These are phyloP conservation scores for Orycteropus afer DNA, from an alignment of 2,113 vertebrate genomes.

Conservation along the genomic window DNA sequence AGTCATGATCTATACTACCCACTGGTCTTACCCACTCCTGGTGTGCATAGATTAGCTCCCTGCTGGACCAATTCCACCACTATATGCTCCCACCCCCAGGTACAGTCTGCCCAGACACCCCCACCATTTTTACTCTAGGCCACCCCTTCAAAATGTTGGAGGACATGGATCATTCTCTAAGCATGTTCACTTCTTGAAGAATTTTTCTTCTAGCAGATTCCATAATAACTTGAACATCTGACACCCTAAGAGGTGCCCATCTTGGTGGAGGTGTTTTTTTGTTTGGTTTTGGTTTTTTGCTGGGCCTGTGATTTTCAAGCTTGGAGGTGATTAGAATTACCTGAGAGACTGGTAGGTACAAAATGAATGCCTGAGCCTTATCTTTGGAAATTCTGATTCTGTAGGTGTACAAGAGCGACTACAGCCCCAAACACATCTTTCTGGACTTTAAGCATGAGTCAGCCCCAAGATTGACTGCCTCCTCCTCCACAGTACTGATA, in stretches of 20 bases:
- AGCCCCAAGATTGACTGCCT: fast-evolving
- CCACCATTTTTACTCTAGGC: not conserved
- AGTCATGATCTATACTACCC: not conserved
- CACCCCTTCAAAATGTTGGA: too few species aligned
- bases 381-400: not conserved
- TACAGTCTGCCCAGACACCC: not conserved
- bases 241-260: not conserved
- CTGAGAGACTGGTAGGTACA: too few species aligned
- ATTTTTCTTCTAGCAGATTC: not conserved
- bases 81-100: not conserved
- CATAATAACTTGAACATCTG: not conserved
- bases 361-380: not conserved
- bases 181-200: not conserved
- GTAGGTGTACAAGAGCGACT: too few species aligned
- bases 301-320: not conserved
- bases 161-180: not conserved
- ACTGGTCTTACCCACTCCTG: not conserved
- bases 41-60: not conserved
- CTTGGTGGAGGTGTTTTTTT: not conserved
- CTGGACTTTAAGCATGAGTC: not conserved
- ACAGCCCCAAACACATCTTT: not conserved
- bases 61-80: not conserved
- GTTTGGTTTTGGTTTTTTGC: too few species aligned
- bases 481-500: not conserved
- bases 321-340: not conserved